Conservation (phyloP, 1,140 invertebrate species). For the Meloidogyne floridensis region DNA sequence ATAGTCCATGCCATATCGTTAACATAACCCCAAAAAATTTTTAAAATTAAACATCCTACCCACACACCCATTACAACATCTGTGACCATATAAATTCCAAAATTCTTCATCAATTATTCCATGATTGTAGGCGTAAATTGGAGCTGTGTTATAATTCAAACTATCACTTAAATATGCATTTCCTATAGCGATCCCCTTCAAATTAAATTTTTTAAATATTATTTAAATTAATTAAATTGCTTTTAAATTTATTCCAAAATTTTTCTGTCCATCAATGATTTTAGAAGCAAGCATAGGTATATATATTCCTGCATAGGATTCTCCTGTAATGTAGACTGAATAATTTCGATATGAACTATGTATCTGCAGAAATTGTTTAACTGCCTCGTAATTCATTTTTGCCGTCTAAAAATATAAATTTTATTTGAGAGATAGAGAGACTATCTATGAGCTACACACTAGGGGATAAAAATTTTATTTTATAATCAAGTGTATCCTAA, state of each 20-base stretch:
- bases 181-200: conserved; percentile 33
- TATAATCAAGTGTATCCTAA: no score
- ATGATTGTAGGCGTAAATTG: conserved; percentile 56
- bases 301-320: conserved; percentile 67
- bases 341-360: conserved; percentile 69
- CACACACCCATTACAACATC: conserved; percentile 45
- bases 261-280: conserved; percentile 55
- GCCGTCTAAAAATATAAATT: conserved; percentile 51
- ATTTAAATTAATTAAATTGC: conserved; percentile 13
- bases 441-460: no score
- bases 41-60: not conserved
- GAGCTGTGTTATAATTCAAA: conserved; percentile 47
- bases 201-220: not conserved
- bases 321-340: conserved; percentile 68
- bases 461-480: no score
- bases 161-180: conserved; percentile 27
- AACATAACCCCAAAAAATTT: not conserved
- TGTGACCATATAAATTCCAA: conserved; percentile 51
- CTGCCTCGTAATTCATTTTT: conserved; percentile 67
- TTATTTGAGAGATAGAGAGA: no score
- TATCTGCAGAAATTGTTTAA: conserved; percentile 69
- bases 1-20: no score
- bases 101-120: conserved; percentile 56
- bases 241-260: conserved; percentile 25
- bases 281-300: conserved; percentile 68